phyloP scores from a whole-genome alignment of 2,888 invertebrate species.

The Anthophora plumipes region DNA sequence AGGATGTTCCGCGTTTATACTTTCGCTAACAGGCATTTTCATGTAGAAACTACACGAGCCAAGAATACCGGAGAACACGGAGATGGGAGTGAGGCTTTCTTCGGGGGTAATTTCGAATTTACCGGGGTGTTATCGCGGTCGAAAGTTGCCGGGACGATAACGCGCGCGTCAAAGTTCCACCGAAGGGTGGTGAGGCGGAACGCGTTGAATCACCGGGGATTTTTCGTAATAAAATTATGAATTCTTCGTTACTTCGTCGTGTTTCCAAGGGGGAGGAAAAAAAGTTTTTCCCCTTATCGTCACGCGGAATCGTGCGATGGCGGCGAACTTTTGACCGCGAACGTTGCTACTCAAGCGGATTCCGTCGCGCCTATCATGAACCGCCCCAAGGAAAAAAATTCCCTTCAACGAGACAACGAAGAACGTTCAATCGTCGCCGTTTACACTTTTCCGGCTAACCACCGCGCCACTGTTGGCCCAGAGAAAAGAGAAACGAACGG shows the following conservation, averaged over 20 bases:
- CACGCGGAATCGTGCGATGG: constrained; percentile 32
- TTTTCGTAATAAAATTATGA: constrained; percentile 52
- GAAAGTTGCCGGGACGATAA: constrained; percentile 33
- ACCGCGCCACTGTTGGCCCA: constrained; percentile 21
- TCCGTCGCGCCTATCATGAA: not conserved
- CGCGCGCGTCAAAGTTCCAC: constrained; percentile 21
- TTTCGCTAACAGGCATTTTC: not conserved
- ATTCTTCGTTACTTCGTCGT: constrained; percentile 12
- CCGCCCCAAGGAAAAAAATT: constrained; percentile 19
- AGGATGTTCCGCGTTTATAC: not conserved
- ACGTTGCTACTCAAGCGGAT: not conserved
- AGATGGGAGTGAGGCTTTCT: constrained; percentile 6
- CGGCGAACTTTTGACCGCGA: constrained; percentile 38
- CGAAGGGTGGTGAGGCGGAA: not conserved
- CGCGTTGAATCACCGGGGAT: constrained; percentile 2
- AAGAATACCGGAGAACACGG: not conserved
- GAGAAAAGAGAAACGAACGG: constrained; percentile 34
- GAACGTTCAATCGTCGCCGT: constrained; percentile 58
- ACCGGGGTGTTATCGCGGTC: constrained; percentile 23
- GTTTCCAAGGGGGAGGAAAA: constrained; percentile 4
- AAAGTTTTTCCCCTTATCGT: constrained; percentile 34
- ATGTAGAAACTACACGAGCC: not conserved
- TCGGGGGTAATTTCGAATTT: constrained; percentile 26
- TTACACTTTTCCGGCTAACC: constrained; percentile 68
- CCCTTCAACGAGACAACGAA: constrained; percentile 42